Percentiles rank a stretch among this genome's conserved stretches.
phyloP scores from a whole-genome alignment of 2,113 vertebrate genomes.

The Notothenia coriiceps region DNA sequence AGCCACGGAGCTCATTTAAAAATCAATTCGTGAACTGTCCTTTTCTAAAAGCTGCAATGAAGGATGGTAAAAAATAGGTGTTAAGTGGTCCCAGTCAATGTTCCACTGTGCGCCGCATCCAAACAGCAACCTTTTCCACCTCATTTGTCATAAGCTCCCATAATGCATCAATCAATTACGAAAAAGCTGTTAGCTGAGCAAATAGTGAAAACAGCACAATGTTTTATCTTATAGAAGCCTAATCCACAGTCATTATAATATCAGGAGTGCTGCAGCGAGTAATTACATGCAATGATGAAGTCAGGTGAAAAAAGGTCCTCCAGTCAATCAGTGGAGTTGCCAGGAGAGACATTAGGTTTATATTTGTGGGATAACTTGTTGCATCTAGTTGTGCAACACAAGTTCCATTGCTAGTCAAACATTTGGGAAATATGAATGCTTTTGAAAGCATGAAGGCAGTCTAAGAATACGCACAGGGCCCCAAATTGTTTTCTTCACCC shows the following conservation, averaged over 20 bases:
- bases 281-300: conserved; percentile 52
- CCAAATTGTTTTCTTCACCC: neutral
- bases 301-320: conserved; percentile 50
- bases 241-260: conserved; percentile 40
- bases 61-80: neutral
- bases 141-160: conserved; percentile 54
- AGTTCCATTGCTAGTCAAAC: conserved; percentile 6
- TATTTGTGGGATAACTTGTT: conserved; percentile 41
- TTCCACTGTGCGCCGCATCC: conserved; percentile 20
- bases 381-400: conserved; percentile 13
- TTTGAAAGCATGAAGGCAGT: conserved; percentile 6
- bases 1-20: conserved; percentile 6
- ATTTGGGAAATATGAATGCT: neutral
- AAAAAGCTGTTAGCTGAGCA: conserved; percentile 53
- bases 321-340: conserved; percentile 28
- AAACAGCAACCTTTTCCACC: conserved; percentile 31
- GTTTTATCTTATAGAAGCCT: conserved; percentile 42
- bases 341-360: conserved; percentile 34
- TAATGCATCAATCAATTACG: conserved; percentile 55
- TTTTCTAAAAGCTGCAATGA: conserved; percentile 15
- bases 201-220: conserved; percentile 7
- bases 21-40: conserved; percentile 6
- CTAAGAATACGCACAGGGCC: neutral
- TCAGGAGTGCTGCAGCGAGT: conserved; percentile 20
- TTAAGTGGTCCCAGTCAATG: conserved; percentile 15